A percentile compares a stretch with the other conserved stretches of the same genome.
phyloP scores from a whole-genome alignment of 2,113 vertebrate genomes.

The Ariopsis seemanni region DNA sequence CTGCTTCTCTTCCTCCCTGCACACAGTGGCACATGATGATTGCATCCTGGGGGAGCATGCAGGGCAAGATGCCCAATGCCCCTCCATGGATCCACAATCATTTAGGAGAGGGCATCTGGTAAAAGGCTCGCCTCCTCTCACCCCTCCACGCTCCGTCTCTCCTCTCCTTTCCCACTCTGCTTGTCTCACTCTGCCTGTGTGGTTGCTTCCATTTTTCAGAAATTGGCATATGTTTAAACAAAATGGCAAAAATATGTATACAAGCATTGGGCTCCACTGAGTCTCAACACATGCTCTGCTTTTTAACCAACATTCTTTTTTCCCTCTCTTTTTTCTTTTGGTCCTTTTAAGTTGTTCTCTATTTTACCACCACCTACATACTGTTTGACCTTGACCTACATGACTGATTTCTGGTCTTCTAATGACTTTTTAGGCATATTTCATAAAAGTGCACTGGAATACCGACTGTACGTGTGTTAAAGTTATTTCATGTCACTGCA shows the following conservation, averaged over 20 bases:
- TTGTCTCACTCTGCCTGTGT: conserved; percentile 71
- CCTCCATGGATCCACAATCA: conserved; percentile 60
- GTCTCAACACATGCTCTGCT: conserved; percentile 45
- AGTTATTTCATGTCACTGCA: conserved; percentile 47
- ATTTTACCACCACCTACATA: conserved; percentile 2
- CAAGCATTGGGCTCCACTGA: conserved; percentile 48
- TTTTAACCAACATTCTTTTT: conserved; percentile 39
- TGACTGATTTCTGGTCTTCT: neutral
- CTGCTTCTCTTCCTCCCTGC: conserved; percentile 50
- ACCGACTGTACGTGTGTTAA: conserved; percentile 31
- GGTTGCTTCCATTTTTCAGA: conserved; percentile 85
- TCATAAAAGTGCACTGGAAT: neutral
- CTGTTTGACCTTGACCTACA: neutral
- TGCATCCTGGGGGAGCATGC: conserved; percentile 83
- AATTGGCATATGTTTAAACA: conserved; percentile 88
- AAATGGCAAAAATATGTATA: conserved; percentile 60
- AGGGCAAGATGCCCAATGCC: conserved; percentile 62
- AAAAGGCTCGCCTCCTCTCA: conserved; percentile 43
- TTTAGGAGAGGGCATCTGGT: conserved; percentile 89
- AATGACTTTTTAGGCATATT: neutral
- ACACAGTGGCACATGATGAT: conserved; percentile 80
- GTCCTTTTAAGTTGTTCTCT: conserved; percentile 8
- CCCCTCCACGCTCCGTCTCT: conserved; percentile 71
- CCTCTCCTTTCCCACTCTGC: conserved; percentile 58
- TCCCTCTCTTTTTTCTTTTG: neutral